These are phyloP conservation scores for Loris lydekkerianus DNA, from an alignment of 2,797 vertebrate species.

Conservation along the genomic window DNA sequence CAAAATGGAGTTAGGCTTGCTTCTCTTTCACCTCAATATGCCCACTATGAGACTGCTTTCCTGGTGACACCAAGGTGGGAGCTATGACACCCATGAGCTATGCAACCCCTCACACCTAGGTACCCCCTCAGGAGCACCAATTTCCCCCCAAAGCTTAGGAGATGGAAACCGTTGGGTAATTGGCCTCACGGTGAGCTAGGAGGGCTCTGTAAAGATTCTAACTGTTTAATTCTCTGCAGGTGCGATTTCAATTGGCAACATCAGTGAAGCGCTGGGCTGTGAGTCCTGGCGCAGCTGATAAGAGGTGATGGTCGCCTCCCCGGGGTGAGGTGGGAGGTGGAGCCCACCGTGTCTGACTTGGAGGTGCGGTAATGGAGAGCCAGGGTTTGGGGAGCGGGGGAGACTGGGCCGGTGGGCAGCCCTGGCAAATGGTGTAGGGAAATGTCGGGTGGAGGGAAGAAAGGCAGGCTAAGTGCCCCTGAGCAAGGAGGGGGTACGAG, in stretches of 20 bases:
- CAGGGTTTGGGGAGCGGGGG: neutral
- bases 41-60: neutral
- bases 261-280: neutral
- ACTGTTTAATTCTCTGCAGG: no score
- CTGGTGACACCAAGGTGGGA: rapidly evolving
- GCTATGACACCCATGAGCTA: neutral
- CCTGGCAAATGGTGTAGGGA: neutral
- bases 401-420: neutral
- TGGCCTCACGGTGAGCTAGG: neutral
- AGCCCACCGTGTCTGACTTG: no score
- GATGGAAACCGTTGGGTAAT: neutral
- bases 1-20: no score
- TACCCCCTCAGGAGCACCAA: rapidly evolving
- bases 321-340: conserved; percentile 61
- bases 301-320: neutral
- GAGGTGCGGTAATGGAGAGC: neutral
- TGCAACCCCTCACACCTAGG: rapidly evolving
- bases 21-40: no score
- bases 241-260: no score
- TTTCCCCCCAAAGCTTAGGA: rapidly evolving
- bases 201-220: neutral
- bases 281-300: rapidly evolving
- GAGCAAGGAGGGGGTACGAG: neutral
- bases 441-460: neutral
- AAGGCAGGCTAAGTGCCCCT: rapidly evolving